Conservation (phyloP, 2,113 vertebrate genomes). For the Syngnathus scovelli region DNA sequence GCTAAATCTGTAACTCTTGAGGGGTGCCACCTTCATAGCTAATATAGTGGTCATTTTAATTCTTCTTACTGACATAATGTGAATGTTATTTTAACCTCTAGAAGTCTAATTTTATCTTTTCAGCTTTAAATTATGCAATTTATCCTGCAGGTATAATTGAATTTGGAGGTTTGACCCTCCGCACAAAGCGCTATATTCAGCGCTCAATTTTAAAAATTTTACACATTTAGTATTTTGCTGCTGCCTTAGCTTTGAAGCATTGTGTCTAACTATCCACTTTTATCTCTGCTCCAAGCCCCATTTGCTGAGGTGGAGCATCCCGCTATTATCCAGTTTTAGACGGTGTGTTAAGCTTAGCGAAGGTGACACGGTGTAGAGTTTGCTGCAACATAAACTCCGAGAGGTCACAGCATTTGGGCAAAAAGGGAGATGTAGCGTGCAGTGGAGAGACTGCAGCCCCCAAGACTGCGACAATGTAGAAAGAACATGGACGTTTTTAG, state of each 20-base stretch:
- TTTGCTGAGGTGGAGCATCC: constrained; percentile 27
- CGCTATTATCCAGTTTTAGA: constrained; percentile 30
- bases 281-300: constrained; percentile 11
- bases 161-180: constrained; percentile 21
- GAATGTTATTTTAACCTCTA: constrained; percentile 33
- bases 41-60: constrained; percentile 11
- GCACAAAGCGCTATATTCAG: constrained; percentile 11
- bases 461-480: constrained; percentile 25
- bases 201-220: constrained; percentile 1
- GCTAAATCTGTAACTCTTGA: not conserved
- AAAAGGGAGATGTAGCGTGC: constrained; percentile 21
- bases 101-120: constrained; percentile 20
- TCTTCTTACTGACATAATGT: constrained; percentile 16
- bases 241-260: constrained; percentile 1
- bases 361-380: constrained; percentile 48
- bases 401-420: constrained; percentile 31
- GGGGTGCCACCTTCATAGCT: not conserved
- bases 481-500: not conserved
- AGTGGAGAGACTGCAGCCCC: constrained; percentile 18
- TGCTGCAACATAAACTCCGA: constrained; percentile 38
- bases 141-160: constrained; percentile 9
- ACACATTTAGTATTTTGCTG: not conserved
- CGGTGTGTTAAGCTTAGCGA: constrained; percentile 26
- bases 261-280: not conserved
- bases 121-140: constrained; percentile 14